A percentile compares a stretch with the other conserved stretches of the same genome.
phyloP scores from a whole-genome alignment of 2,888 invertebrate genomes.

The Oxyscelio sp. region DNA sequence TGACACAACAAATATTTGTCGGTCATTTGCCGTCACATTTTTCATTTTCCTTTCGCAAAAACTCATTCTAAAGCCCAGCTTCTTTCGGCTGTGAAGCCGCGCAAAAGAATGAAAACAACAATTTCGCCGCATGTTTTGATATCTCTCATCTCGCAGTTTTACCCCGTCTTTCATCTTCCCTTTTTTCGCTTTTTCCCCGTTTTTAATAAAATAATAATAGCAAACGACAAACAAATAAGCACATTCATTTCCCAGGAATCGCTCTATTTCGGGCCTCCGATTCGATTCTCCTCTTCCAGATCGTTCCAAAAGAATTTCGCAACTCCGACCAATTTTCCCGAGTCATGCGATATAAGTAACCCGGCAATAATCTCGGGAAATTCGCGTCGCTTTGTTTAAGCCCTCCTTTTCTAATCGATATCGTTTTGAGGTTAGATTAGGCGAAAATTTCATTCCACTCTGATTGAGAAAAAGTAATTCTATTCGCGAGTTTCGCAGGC shows the following conservation, averaged over 20 bases:
- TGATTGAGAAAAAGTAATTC: constrained; percentile 64
- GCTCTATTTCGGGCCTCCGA: constrained; percentile 6
- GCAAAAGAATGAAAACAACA: constrained; percentile 53
- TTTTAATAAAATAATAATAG: constrained; percentile 14
- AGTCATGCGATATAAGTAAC: constrained; percentile 37
- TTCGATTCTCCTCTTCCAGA: background rate
- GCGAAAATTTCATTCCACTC: constrained; percentile 27
- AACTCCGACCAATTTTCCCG: constrained; percentile 11
- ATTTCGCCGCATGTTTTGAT: constrained; percentile 33
- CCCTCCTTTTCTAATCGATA: constrained; percentile 19
- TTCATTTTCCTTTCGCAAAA: constrained; percentile 63
- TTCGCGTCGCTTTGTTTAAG: background rate
- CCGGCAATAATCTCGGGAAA: background rate
- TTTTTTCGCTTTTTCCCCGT: too few relatives aligned
- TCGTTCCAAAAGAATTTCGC: constrained; percentile 27
- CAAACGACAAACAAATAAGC: background rate
- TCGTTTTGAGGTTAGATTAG: constrained; percentile 55
- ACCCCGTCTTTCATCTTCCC: background rate
- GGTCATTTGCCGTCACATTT: constrained; percentile 66
- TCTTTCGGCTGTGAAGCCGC: constrained; percentile 24
- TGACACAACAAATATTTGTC: constrained; percentile 69
- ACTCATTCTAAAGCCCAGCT: constrained; percentile 52
- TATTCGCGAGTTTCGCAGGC: constrained; percentile 56
- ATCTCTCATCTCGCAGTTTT: constrained; percentile 16
- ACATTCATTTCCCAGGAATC: background rate